phyloP scores from a whole-genome alignment of 2,888 invertebrate genomes.

The Agonopterix alstromeriana region DNA sequence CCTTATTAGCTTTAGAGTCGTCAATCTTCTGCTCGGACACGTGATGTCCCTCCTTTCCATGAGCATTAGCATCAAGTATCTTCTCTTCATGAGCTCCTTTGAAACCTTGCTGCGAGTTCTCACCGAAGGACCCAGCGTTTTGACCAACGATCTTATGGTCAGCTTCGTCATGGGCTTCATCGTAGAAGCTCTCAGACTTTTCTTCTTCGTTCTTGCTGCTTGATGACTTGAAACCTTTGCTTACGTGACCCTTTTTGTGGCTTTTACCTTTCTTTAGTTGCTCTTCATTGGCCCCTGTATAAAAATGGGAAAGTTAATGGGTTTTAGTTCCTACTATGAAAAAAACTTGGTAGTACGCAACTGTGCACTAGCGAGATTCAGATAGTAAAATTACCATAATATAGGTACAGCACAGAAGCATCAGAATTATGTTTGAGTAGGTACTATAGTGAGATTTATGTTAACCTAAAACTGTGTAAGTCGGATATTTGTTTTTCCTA shows the following conservation, averaged over 20 bases:
- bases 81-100: conserved; percentile 79
- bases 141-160: conserved; percentile 76
- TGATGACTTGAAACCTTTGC: conserved; percentile 81
- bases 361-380: no score
- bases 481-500: no score
- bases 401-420: no score
- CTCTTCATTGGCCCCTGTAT: conserved; percentile 68
- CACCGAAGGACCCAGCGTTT: conserved; percentile 76
- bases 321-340: no score
- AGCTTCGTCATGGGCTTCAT: conserved; percentile 80
- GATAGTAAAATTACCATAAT: no score
- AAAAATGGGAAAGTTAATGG: no score
- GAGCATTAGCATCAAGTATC: conserved; percentile 71
- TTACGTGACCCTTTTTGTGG: conserved; percentile 80
- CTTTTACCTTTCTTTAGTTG: conserved; percentile 74
- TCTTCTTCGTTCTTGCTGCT: conserved; percentile 82
- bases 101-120: conserved; percentile 73
- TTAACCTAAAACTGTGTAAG: no score
- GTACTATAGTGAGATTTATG: no score
- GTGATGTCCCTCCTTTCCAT: conserved; percentile 78
- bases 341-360: no score
- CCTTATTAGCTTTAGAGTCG: conserved; percentile 77
- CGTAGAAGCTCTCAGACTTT: conserved; percentile 80
- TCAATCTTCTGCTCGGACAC: conserved; percentile 73
- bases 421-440: no score